phyloP scores from a whole-genome alignment of 2,888 invertebrate genomes.

The Margaritifera margaritifera region DNA sequence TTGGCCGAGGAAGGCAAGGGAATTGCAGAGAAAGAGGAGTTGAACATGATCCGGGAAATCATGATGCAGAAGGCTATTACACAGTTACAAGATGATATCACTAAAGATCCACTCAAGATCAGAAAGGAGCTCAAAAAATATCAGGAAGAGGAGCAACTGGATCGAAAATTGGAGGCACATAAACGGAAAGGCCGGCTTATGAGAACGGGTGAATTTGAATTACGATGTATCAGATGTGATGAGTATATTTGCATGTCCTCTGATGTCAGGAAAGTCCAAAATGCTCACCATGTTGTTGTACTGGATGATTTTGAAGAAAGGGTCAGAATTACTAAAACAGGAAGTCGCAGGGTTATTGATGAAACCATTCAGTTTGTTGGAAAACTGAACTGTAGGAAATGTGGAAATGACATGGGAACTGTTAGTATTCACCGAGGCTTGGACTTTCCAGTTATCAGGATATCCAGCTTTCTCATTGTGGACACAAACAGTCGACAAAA shows the following conservation, averaged over 20 bases:
- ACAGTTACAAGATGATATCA: constrained; percentile 36
- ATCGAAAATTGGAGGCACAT: constrained; percentile 38
- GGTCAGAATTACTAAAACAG: constrained; percentile 18
- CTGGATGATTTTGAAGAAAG: constrained; percentile 34
- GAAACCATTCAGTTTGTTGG: constrained; percentile 35
- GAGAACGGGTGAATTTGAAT: constrained; percentile 45
- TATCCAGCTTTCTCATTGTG: constrained; percentile 44
- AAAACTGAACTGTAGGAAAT: constrained; percentile 47
- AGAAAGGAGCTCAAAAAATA: constrained; percentile 24
- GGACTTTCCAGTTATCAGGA: constrained; percentile 50
- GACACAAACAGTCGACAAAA: constrained; percentile 43
- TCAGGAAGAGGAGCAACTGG: constrained; percentile 49
- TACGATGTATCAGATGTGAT: constrained; percentile 61
- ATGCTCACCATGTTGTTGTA: constrained; percentile 58
- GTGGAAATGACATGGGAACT: constrained; percentile 49
- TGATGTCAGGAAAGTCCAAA: constrained; percentile 54
- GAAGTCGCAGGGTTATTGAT: constrained; percentile 17
- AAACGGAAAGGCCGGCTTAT: constrained; percentile 17
- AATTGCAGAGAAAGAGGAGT: constrained; percentile 62
- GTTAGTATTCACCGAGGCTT: constrained; percentile 36
- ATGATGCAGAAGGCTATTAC: constrained; percentile 66
- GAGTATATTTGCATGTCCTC: constrained; percentile 53
- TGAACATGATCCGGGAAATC: constrained; percentile 65
- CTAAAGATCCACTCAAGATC: constrained; percentile 22
- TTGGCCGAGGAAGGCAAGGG: constrained; percentile 51